Conservation (phyloP, 2,797 vertebrate genomes). For the Podarcis siculus region DNA sequence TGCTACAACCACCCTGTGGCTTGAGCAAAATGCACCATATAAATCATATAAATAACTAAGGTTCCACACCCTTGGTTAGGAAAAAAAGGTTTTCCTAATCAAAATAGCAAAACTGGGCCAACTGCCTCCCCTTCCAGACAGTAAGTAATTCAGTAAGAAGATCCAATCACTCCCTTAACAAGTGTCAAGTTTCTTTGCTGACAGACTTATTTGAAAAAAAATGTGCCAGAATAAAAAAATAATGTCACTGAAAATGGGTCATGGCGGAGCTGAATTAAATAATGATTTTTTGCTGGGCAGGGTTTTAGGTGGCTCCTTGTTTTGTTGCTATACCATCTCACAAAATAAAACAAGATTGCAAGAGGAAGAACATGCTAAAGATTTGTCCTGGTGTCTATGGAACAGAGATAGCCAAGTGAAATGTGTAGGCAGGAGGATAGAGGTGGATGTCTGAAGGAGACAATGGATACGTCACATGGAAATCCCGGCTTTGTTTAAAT, state of each 20-base stretch:
- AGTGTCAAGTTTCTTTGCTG: neutral
- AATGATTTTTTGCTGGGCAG: conserved; percentile 4
- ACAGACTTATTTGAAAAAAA: neutral
- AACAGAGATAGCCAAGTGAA: neutral
- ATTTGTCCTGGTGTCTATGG: conserved; percentile 7
- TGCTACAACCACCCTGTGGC: no score
- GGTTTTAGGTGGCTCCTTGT: neutral
- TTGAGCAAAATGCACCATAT: no score
- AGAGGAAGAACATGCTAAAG: neutral
- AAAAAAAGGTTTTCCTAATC: no score
- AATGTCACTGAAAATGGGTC: neutral
- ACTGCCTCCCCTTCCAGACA: neutral
- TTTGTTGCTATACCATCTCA: conserved; percentile 1
- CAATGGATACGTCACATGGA: neutral
- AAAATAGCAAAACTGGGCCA: no score
- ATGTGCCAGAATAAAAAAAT: neutral
- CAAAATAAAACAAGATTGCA: neutral
- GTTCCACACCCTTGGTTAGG: no score
- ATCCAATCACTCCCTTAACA: neutral
- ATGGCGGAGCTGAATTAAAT: neutral
- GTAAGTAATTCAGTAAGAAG: neutral
- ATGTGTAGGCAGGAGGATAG: neutral
- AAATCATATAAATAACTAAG: no score
- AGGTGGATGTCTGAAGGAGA: neutral
- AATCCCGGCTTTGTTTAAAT: conserved; percentile 17